A percentile compares a stretch with the other conserved stretches of the same genome.
These are phyloP conservation scores for Cacatua alba DNA, from an alignment of 2,113 vertebrate species.

Conservation along the genomic window DNA sequence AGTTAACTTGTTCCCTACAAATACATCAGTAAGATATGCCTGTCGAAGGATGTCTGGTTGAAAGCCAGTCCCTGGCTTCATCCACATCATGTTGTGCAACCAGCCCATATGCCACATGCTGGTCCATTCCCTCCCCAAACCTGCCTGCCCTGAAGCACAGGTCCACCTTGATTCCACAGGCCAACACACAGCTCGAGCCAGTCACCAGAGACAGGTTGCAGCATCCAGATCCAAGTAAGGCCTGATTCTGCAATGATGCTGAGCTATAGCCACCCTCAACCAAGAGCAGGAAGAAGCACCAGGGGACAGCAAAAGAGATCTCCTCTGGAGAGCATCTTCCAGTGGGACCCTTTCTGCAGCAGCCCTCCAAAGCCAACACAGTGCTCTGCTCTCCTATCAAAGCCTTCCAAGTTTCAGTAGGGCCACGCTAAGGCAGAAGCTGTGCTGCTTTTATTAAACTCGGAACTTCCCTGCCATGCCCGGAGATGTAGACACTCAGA, in stretches of 20 bases:
- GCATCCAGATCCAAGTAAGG: neutral
- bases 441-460: neutral
- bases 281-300: fast-evolving
- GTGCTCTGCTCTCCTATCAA: fast-evolving
- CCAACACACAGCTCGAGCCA: fast-evolving
- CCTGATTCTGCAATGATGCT: neutral
- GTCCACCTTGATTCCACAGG: neutral
- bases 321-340: neutral
- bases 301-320: neutral
- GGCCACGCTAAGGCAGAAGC: neutral
- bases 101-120: fast-evolving
- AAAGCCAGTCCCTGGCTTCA: neutral
- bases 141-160: neutral
- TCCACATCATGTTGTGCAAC: neutral
- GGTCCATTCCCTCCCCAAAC: neutral
- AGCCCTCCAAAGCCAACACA: neutral
- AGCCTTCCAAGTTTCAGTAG: neutral
- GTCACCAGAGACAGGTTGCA: neutral
- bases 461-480: neutral
- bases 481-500: neutral
- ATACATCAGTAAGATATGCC: neutral
- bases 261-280: neutral
- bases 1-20: neutral
- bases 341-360: neutral
- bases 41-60: neutral